Conservation (phyloP, 2,113 vertebrate genomes). For the Bubalus kerabau region DNA sequence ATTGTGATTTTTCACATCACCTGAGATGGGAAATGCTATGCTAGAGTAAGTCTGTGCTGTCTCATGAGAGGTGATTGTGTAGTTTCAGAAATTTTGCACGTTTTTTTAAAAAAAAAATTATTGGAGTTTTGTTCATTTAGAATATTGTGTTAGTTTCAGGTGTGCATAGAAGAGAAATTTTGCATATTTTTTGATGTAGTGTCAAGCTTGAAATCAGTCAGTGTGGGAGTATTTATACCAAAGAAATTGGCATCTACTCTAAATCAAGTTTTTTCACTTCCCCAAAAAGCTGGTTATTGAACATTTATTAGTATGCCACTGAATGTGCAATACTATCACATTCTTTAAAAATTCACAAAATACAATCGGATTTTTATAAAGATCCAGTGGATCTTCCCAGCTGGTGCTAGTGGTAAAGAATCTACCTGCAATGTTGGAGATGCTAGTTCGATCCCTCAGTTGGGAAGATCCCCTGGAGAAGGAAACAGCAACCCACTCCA, state of each 20-base stretch:
- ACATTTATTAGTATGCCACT: background rate
- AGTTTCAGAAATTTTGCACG: background rate
- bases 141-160: background rate
- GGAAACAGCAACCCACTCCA: background rate
- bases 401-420: background rate
- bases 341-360: constrained; percentile 10
- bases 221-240: background rate
- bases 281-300: background rate
- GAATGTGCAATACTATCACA: background rate
- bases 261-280: background rate
- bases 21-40: background rate
- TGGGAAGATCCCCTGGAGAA: background rate
- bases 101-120: background rate
- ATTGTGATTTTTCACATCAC: background rate
- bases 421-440: background rate
- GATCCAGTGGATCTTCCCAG: background rate
- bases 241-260: background rate
- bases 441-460: background rate
- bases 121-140: background rate
- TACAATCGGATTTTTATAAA: background rate
- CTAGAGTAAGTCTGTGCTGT: background rate
- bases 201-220: background rate
- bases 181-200: background rate
- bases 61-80: background rate
- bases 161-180: background rate